phyloP scores from a whole-genome alignment of 2,113 vertebrate species.

The Colistium nudipinnis region DNA sequence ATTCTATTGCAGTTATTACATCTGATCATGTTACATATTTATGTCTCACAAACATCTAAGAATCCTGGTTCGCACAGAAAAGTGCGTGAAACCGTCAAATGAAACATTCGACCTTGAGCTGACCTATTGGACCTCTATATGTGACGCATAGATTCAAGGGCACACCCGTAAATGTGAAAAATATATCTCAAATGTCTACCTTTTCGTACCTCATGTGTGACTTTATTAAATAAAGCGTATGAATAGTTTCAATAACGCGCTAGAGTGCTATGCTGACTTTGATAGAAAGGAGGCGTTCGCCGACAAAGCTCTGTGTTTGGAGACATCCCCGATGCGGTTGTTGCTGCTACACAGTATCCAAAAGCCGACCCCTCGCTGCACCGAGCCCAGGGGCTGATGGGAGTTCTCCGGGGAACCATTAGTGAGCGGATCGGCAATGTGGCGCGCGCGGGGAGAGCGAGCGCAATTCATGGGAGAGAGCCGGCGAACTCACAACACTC shows the following conservation, averaged over 20 bases:
- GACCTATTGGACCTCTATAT: neutral
- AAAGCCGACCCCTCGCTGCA: slow-evolving; percentile 75
- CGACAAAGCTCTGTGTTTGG: slow-evolving; percentile 57
- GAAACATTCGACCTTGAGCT: neutral
- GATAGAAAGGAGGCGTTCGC: slow-evolving; percentile 18
- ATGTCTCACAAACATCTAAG: neutral
- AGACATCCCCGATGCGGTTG: slow-evolving; percentile 66
- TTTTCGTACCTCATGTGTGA: too few species aligned
- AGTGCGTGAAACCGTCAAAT: too few species aligned
- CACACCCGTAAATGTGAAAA: neutral
- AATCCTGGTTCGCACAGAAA: neutral
- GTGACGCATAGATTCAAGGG: neutral
- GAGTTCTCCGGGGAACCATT: slow-evolving; percentile 84
- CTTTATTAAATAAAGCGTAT: too few species aligned
- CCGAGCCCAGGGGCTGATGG: slow-evolving; percentile 81
- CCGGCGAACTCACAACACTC: slow-evolving; percentile 80
- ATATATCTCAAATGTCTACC: neutral
- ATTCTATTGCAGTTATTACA: neutral
- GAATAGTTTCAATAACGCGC: too few species aligned
- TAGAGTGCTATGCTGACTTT: neutral
- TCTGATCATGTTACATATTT: too few species aligned
- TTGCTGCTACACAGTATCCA: slow-evolving; percentile 84
- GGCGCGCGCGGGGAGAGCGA: slow-evolving; percentile 68
- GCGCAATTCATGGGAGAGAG: slow-evolving; percentile 79
- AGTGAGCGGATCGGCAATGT: slow-evolving; percentile 73